These are phyloP conservation scores for Schizothorax lantsangensis DNA, from an alignment of 2,797 vertebrate species.

Conservation along the genomic window DNA sequence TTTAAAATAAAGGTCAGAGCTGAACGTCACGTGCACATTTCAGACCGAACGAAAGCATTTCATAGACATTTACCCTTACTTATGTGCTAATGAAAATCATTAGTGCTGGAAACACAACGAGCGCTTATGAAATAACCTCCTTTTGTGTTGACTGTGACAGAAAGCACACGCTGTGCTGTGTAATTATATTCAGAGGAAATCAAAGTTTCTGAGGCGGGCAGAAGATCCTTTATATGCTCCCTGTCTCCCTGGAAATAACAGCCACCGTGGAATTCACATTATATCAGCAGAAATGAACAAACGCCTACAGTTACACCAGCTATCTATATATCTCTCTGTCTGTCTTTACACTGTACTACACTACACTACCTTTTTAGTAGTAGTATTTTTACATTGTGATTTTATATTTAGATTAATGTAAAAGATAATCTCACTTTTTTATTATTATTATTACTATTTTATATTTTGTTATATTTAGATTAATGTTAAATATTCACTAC, in stretches of 20 bases:
- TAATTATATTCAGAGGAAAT: conserved; percentile 63
- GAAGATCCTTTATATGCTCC: conserved; percentile 56
- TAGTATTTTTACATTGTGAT: not conserved
- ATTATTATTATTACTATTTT: not conserved
- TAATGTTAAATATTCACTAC: not conserved
- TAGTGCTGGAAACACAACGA: conserved; percentile 42
- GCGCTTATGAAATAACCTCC: conserved; percentile 44
- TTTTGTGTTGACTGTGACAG: conserved; percentile 57
- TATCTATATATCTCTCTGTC: not conserved
- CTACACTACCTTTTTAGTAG: not conserved
- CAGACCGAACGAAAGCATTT: not conserved
- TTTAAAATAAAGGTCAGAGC: conserved; percentile 24
- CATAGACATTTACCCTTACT: conserved; percentile 25
- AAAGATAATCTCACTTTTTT: not conserved
- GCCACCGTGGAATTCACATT: conserved; percentile 59
- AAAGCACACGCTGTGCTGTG: conserved; percentile 55
- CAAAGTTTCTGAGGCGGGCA: conserved; percentile 58
- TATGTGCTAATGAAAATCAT: conserved; percentile 50
- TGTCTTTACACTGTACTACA: not conserved
- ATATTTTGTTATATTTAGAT: not conserved
- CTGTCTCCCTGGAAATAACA: conserved; percentile 59
- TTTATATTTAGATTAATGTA: not conserved
- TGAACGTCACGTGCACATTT: not conserved
- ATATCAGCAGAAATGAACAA: conserved; percentile 59
- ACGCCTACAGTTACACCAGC: conserved; percentile 45